Base-by-base conservation (phyloP, 2,797 vertebrate genomes). In the Megaceryle alcyon region DNA sequence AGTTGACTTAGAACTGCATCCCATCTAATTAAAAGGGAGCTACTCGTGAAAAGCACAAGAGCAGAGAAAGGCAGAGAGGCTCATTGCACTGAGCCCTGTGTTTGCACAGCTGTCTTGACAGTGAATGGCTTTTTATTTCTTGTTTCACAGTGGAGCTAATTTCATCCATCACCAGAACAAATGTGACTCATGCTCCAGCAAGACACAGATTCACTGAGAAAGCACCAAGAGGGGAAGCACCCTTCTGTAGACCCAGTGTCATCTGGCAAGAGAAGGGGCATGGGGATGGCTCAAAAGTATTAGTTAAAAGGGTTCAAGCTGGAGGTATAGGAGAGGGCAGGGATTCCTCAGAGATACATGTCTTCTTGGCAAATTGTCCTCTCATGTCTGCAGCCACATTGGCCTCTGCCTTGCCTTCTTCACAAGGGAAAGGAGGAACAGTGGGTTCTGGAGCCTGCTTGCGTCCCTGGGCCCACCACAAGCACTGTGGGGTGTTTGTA, bases 11-110 rank as follows among this genome's bases (percentile, higher is more conserved):
- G 89, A 92, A 39, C 87, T 18, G 66, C 39, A 3, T 82, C 93
- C 93, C 73, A 46, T 72, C 94, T 92, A 96, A 96, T 96, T 96
- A 96, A 94, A 92, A 96, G 26, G 48, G 80, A 90, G 80, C 90
- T n/a, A 66, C 85, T 76, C 23, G 54, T 2, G 37, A 76, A 78
- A 93, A 96, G 82, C 14, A 0, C 57, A 39, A 29, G 89, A 72
- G 82, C 72, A 90, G 89, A 35, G 48, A 56, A 41, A 86, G 89
- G 82, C 95, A 65, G 76, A 53, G 68, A 14, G 7, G 64, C 66
- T 81, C 9, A 1, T 41, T 66, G 93, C 94, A 91, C 89, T 66
- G 72, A 89, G 82, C 86, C 82, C 88, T 0, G 0, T 54, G 78
- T 60, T 79, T 80, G 61, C 9, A 3, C 79, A 68, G 61, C 88